These are phyloP conservation scores for Spheniscus mendiculus DNA, from an alignment of 2,113 vertebrate genomes.

Conservation along the genomic window DNA sequence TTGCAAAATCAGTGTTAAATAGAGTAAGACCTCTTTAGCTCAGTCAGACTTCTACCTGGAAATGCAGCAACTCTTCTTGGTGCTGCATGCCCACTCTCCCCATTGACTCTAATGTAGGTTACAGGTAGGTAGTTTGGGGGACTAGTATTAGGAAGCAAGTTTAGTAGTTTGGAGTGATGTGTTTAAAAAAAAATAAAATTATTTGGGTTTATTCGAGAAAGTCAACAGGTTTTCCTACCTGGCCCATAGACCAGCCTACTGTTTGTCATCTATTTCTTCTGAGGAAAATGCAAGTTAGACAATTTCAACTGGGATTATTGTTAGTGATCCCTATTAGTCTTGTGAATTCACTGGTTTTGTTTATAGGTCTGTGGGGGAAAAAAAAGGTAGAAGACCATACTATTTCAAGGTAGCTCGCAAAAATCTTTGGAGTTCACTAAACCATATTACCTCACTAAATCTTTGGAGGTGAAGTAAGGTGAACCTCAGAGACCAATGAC, in stretches of 20 bases:
- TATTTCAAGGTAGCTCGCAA: not conserved
- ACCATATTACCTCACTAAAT: not conserved
- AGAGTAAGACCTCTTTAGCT: not conserved
- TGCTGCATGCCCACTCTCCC: not conserved
- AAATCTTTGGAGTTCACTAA: not conserved
- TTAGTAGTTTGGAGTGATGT: not conserved
- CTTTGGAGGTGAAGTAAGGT: constrained; percentile 46
- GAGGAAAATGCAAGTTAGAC: not conserved
- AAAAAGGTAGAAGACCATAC: not conserved
- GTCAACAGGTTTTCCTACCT: not conserved
- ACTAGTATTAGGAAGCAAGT: not conserved
- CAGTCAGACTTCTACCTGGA: not conserved
- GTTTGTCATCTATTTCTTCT: not conserved
- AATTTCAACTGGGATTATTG: not conserved
- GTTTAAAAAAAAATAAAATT: not conserved
- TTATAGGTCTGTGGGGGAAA: not conserved
- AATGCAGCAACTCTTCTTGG: not conserved
- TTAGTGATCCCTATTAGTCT: not conserved
- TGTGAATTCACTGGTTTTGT: not conserved
- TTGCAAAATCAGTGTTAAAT: not conserved
- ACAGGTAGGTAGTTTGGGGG: not conserved
- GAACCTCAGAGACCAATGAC: constrained; percentile 33
- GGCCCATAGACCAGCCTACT: not conserved
- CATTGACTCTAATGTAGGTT: not conserved
- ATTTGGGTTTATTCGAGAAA: not conserved